phyloP scores from a whole-genome alignment of 2,888 invertebrate genomes.

The Xestia c-nigrum region DNA sequence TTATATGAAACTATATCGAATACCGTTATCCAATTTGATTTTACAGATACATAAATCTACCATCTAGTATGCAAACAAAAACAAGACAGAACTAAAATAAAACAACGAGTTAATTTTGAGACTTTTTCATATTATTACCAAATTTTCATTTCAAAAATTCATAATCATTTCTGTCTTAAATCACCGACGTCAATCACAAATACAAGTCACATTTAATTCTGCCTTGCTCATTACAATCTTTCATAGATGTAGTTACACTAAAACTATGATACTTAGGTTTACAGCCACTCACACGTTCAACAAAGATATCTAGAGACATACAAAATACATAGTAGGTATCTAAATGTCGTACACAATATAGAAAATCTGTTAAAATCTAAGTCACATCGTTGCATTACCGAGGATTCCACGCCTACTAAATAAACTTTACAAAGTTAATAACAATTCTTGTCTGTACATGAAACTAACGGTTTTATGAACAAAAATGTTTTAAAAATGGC shows the following conservation, averaged over 20 bases:
- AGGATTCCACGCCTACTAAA: constrained; percentile 73
- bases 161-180: constrained; percentile 26
- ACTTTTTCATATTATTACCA: constrained; percentile 39
- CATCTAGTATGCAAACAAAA: constrained; percentile 24
- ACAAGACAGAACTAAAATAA: constrained; percentile 49
- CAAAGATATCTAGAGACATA: constrained; percentile 50
- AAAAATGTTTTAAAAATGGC: constrained; percentile 40
- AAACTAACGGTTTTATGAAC: constrained; percentile 19
- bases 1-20: constrained; percentile 70
- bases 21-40: constrained; percentile 66
- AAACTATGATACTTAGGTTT: constrained; percentile 55
- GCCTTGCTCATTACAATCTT: constrained; percentile 44
- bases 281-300: constrained; percentile 61
- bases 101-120: constrained; percentile 19
- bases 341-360: constrained; percentile 60
- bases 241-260: constrained; percentile 51
- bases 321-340: constrained; percentile 56
- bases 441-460: constrained; percentile 36
- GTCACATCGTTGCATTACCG: constrained; percentile 77
- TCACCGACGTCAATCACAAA: constrained; percentile 13
- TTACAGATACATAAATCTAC: constrained; percentile 35
- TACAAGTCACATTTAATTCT: constrained; percentile 51
- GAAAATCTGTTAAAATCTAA: constrained; percentile 64
- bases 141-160: constrained; percentile 36
- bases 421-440: constrained; percentile 46